A percentile compares a stretch with the other conserved stretches of the same genome.
Conservation (phyloP, 1,140 invertebrate species). For the Ditylenchus dipsaci region DNA sequence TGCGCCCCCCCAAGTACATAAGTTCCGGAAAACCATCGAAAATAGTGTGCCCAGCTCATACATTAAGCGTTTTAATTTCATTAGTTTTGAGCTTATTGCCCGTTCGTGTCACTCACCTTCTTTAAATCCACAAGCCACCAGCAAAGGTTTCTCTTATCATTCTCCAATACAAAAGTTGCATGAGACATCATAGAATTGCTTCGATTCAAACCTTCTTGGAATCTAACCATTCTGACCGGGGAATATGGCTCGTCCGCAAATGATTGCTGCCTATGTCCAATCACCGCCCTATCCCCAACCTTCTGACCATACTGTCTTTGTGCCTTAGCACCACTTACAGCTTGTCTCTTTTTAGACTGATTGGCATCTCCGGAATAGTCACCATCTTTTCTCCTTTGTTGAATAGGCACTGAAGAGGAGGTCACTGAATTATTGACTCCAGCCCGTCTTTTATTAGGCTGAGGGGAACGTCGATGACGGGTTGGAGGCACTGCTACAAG, state of each 20-base stretch:
- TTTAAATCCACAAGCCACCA: slow-evolving; percentile 28
- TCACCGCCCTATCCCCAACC: background rate
- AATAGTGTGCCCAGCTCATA: too few relatives aligned
- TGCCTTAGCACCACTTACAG: too few relatives aligned
- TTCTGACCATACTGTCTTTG: too few relatives aligned
- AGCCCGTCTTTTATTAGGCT: background rate
- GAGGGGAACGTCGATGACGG: background rate
- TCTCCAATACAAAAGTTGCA: slow-evolving; percentile 48
- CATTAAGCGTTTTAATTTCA: too few relatives aligned
- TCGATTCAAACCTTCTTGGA: background rate
- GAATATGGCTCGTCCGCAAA: background rate
- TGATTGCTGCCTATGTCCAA: background rate
- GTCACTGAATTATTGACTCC: background rate
- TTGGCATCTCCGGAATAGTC: slow-evolving; percentile 9
- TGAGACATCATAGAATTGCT: slow-evolving; percentile 45
- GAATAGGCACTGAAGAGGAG: background rate
- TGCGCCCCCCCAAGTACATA: too few relatives aligned
- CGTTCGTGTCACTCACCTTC: slow-evolving; percentile 4
- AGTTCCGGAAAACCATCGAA: too few relatives aligned
- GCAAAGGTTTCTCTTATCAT: slow-evolving; percentile 46
- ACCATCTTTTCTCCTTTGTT: background rate
- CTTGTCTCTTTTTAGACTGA: background rate
- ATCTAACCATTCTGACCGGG: slow-evolving; percentile 7
- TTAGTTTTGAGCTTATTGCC: too few relatives aligned
- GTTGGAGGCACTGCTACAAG: background rate